Conservation (phyloP, 2,888 invertebrate species). For the Tuta absoluta region DNA sequence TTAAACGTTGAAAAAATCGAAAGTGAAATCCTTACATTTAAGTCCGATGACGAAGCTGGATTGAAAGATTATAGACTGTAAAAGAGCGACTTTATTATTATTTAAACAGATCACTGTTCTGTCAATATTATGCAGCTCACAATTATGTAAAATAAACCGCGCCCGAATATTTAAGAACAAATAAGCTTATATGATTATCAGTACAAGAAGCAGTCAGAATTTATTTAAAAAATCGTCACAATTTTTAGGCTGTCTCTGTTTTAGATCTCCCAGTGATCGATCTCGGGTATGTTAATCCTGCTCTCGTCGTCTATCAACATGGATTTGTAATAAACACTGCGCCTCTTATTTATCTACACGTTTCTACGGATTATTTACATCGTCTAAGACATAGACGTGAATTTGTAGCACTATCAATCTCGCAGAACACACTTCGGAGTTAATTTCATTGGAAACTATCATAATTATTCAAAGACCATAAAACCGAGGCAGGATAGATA, state of each 20-base stretch:
- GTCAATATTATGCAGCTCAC: neutral
- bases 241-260: neutral
- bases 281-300: conserved; percentile 14
- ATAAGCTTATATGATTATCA: neutral
- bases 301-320: conserved; percentile 23
- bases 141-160: conserved; percentile 3
- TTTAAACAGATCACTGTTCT: neutral
- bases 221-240: neutral
- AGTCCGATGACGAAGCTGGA: neutral
- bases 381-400: conserved; percentile 1
- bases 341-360: neutral
- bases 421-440: neutral
- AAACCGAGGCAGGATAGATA: conserved; percentile 10
- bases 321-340: neutral
- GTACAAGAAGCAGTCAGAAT: neutral
- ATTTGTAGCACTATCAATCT: conserved; percentile 6
- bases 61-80: neutral
- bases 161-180: neutral
- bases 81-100: no score
- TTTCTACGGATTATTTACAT: neutral
- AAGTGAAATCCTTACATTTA: conserved; percentile 24
- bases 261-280: conserved; percentile 8
- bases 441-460: neutral
- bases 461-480: conserved; percentile 17
- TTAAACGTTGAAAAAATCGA: conserved; percentile 36